phyloP scores from a whole-genome alignment of 2,113 vertebrate species.

The Aegithalos caudatus region DNA sequence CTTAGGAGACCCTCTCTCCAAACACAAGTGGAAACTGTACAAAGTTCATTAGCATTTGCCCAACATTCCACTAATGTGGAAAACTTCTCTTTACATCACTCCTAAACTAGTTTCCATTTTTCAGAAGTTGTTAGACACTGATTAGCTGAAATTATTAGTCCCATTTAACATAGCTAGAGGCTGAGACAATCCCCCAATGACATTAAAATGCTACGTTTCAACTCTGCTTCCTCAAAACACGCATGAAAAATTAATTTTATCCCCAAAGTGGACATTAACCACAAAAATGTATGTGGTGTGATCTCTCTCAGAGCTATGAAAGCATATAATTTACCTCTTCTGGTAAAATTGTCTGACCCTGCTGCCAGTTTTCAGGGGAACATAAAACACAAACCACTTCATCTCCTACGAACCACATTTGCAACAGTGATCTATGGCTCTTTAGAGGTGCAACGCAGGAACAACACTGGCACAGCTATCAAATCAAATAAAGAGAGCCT shows the following conservation, averaged over 20 bases:
- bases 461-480: neutral
- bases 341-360: neutral
- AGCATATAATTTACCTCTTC: slow-evolving; percentile 27
- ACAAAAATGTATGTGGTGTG: neutral
- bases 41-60: slow-evolving; percentile 44
- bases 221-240: slow-evolving; percentile 22
- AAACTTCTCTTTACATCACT: slow-evolving; percentile 46
- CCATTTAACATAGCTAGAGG: slow-evolving; percentile 49
- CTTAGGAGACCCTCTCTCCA: slow-evolving; percentile 25
- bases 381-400: neutral
- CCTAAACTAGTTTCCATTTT: slow-evolving; percentile 60
- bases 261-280: slow-evolving; percentile 52
- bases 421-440: neutral
- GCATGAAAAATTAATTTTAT: slow-evolving; percentile 54
- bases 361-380: neutral
- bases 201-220: slow-evolving; percentile 31
- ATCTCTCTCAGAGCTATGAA: neutral
- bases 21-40: slow-evolving; percentile 51
- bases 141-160: slow-evolving; percentile 53
- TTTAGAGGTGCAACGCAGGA: neutral
- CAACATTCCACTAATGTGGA: slow-evolving; percentile 46
- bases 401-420: neutral
- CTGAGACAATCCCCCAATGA: slow-evolving; percentile 40
- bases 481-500: neutral
- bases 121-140: slow-evolving; percentile 49